Evolutionary conservation across 2,888 invertebrate species (phyloP).

Genomic region (Adela reaumurella): DNA sequence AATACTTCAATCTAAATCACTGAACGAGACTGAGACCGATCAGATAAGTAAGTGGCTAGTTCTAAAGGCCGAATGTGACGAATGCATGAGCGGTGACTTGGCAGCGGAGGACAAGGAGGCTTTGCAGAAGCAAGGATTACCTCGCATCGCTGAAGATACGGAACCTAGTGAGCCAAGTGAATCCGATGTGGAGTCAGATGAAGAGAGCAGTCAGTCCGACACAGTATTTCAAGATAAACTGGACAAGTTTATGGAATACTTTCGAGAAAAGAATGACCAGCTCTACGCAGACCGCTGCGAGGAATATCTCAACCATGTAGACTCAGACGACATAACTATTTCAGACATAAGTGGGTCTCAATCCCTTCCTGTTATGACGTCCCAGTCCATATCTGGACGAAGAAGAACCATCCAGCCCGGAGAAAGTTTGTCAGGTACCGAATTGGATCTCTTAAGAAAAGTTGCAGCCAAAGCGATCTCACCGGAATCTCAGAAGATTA

Average conservation of each 20-base stretch:
- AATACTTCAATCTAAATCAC: constrained; percentile 65
- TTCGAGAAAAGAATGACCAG: constrained; percentile 67
- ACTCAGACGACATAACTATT: constrained; percentile 50
- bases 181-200: constrained; percentile 59
- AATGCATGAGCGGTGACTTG: constrained; percentile 65
- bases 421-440: constrained; percentile 56
- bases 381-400: constrained; percentile 43
- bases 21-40: constrained; percentile 69
- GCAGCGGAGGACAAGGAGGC: constrained; percentile 40
- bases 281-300: constrained; percentile 59
- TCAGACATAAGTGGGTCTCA: constrained; percentile 50
- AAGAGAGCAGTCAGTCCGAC: constrained; percentile 58
- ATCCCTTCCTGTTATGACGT: constrained; percentile 44
- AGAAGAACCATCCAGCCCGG: constrained; percentile 61
- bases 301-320: constrained; percentile 54
- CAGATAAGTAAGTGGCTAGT: constrained; percentile 78
- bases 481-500: constrained; percentile 50
- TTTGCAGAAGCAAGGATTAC: constrained; percentile 39
- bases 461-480: constrained; percentile 57
- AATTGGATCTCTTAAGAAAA: constrained; percentile 55
- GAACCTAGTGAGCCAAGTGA: constrained; percentile 61
- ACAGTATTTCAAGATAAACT: constrained; percentile 67
- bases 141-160: constrained; percentile 49
- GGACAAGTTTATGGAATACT: constrained; percentile 67
- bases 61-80: constrained; percentile 83